phyloP scores from a whole-genome alignment of 2,797 vertebrate genomes.

The Thunnus albacares region DNA sequence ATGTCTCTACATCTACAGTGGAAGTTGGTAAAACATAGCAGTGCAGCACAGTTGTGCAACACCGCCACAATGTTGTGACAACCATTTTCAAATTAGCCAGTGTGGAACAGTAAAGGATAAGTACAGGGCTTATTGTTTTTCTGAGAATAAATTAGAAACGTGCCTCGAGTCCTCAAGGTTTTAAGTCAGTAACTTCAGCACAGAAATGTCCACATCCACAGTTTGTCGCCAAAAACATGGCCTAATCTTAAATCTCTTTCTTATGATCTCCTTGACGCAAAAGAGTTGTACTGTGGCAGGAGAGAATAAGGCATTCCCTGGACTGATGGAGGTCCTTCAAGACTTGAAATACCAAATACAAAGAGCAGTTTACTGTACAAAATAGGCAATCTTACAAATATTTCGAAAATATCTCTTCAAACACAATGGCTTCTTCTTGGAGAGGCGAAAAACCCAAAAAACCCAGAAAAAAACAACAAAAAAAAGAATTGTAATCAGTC shows the following conservation, averaged over 20 bases:
- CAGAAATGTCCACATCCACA: slow-evolving; percentile 72
- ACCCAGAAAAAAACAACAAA: slow-evolving; percentile 22
- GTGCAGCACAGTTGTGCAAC: slow-evolving; percentile 47
- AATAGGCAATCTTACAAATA: slow-evolving; percentile 88
- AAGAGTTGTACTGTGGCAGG: slow-evolving; percentile 73
- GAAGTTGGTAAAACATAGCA: slow-evolving; percentile 57
- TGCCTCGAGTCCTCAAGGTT: slow-evolving; percentile 72
- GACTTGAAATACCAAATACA: slow-evolving; percentile 82
- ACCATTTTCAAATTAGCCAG: slow-evolving; percentile 59
- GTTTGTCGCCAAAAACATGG: slow-evolving; percentile 59
- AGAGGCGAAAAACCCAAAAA: slow-evolving; percentile 53
- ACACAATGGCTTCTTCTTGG: slow-evolving; percentile 87
- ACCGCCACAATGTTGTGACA: slow-evolving; percentile 44
- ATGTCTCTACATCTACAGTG: slow-evolving; percentile 45
- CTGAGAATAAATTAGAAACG: slow-evolving; percentile 76
- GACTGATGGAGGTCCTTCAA: slow-evolving; percentile 85
- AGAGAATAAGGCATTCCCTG: slow-evolving; percentile 88
- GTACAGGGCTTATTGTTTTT: slow-evolving; percentile 64
- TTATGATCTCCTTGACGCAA: slow-evolving; percentile 57
- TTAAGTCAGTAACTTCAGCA: slow-evolving; percentile 75
- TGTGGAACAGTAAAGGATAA: slow-evolving; percentile 67
- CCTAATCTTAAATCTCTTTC: slow-evolving; percentile 58
- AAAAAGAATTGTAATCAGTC: slow-evolving; percentile 61
- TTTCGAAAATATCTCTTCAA: slow-evolving; percentile 88
- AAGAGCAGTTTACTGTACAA: slow-evolving; percentile 86